These are phyloP conservation scores for Apodemia mormo DNA, from an alignment of 2,888 invertebrate species.

Conservation along the genomic window DNA sequence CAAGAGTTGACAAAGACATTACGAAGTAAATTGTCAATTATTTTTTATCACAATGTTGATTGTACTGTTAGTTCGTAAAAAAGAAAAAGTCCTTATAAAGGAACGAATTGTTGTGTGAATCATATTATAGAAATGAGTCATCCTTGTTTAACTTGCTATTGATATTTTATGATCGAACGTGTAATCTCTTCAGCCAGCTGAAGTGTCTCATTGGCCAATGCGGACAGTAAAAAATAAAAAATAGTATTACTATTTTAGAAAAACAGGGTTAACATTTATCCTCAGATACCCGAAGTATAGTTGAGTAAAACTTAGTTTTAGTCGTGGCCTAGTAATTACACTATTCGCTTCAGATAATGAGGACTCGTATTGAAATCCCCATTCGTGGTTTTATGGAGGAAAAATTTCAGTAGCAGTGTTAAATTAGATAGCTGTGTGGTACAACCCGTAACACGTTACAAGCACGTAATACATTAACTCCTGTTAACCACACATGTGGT, in stretches of 20 bases:
- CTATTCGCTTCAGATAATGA: too few species aligned
- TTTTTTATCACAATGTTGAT: background rate
- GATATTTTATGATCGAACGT: conserved; percentile 3
- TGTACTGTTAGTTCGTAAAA: background rate
- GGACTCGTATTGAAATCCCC: too few species aligned
- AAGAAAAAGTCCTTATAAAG: background rate
- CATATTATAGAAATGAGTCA: conserved; percentile 5
- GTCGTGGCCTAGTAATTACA: too few species aligned
- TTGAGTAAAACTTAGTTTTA: too few species aligned
- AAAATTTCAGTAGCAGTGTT: too few species aligned
- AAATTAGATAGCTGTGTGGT: too few species aligned
- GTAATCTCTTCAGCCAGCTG: background rate
- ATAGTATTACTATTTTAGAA: background rate
- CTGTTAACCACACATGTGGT: too few species aligned
- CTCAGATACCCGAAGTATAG: too few species aligned
- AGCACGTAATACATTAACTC: too few species aligned
- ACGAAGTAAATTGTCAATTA: background rate
- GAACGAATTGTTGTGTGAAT: background rate
- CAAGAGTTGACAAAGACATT: too few species aligned
- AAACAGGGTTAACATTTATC: background rate
- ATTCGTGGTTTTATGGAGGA: too few species aligned
- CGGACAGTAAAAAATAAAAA: background rate
- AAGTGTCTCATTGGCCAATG: background rate
- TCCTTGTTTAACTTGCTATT: background rate
- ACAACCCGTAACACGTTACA: too few species aligned